Evolutionary conservation across 2,888 invertebrate species (phyloP).

Genomic region (Drosophila fungiperda): DNA sequence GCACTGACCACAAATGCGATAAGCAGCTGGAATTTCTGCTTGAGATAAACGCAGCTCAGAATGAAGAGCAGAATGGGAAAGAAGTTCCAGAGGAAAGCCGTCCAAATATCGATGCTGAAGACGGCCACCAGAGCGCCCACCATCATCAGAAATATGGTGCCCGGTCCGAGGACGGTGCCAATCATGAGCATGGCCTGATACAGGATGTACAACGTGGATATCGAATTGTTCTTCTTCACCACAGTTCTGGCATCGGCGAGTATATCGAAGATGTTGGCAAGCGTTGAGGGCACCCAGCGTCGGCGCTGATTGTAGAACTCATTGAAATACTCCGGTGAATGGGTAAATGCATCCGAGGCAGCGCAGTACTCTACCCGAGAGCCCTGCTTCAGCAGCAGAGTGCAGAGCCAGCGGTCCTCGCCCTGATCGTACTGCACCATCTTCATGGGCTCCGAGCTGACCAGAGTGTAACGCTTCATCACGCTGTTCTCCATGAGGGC

Average conservation of each 20-base stretch:
- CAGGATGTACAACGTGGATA: conserved; percentile 91
- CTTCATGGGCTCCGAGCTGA: conserved; percentile 91
- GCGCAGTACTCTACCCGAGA: conserved; percentile 97
- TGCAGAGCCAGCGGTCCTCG: conserved; percentile 99
- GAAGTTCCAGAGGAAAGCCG: conserved; percentile 88
- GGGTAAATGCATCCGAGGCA: conserved; percentile 97
- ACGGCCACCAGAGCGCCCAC: conserved; percentile 91
- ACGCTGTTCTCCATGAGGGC: conserved; percentile 96
- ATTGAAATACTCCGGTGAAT: conserved; percentile 95
- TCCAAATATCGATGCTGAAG: conserved; percentile 89
- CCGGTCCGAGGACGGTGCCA: conserved; percentile 90
- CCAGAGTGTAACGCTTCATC: conserved; percentile 94
- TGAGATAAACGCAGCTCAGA: conserved; percentile 88
- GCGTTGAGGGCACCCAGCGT: conserved; percentile 98
- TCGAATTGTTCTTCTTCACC: conserved; percentile 93
- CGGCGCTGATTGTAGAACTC: conserved; percentile 98
- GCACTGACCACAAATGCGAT: conserved; percentile 91
- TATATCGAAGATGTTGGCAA: conserved; percentile 97
- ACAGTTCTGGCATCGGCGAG: conserved; percentile 91
- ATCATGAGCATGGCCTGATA: conserved; percentile 91
- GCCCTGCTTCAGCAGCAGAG: conserved; percentile 94
- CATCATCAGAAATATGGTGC: conserved; percentile 92
- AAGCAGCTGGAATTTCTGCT: conserved; percentile 88
- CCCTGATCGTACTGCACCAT: conserved; percentile 97
- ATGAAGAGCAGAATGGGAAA: conserved; percentile 89